These are phyloP conservation scores for Diorhabda sublineata DNA, from an alignment of 1,140 invertebrate species.

Conservation along the genomic window DNA sequence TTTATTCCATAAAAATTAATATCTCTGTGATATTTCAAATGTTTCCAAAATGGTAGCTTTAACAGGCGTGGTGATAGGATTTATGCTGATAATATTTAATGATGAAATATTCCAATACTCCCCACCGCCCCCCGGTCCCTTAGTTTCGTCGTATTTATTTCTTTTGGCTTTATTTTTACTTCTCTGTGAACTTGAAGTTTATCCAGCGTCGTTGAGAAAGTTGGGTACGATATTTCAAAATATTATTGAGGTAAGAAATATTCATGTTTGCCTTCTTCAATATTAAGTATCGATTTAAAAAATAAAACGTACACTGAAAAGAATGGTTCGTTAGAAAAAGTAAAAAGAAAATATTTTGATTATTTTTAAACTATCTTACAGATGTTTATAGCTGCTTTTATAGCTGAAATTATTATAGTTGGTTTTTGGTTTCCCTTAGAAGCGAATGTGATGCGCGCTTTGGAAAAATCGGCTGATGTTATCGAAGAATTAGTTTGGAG, in stretches of 20 bases:
- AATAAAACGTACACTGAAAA: too few species aligned
- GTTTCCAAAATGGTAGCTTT: background rate
- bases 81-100: conserved; percentile 29
- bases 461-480: conserved; percentile 29
- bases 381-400: conserved; percentile 35
- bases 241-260: conserved; percentile 31
- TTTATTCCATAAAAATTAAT: too few species aligned
- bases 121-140: conserved; percentile 31
- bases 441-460: conserved; percentile 20
- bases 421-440: conserved; percentile 44
- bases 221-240: conserved; percentile 24
- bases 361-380: conserved; percentile 25
- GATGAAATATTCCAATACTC: conserved; percentile 36
- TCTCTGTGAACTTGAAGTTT: conserved; percentile 34
- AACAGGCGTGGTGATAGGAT: conserved; percentile 25
- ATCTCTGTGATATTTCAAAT: too few species aligned
- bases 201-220: conserved; percentile 32
- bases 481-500: conserved; percentile 24
- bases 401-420: conserved; percentile 41
- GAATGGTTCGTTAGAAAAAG: too few species aligned
- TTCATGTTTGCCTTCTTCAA: too few species aligned
- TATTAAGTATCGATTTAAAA: too few species aligned
- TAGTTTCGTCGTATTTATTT: conserved; percentile 37
- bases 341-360: too few species aligned
- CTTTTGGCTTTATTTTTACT: conserved; percentile 34